phyloP scores from a whole-genome alignment of 2,797 vertebrate species.

The Amblyopsis hoosieri region DNA sequence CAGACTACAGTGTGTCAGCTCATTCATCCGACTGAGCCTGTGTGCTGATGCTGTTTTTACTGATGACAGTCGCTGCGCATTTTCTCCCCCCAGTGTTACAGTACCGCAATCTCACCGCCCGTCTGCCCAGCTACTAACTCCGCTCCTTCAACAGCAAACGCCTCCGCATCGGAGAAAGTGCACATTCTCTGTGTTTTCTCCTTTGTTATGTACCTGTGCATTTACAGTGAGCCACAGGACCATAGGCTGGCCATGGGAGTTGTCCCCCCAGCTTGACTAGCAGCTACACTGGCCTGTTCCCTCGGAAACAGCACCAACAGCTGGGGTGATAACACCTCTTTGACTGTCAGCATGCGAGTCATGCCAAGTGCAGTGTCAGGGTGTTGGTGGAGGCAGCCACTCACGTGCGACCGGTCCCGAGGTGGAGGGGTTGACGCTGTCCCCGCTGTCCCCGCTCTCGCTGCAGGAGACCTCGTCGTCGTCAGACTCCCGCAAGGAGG shows the following conservation, averaged over 20 bases:
- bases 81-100: constrained; percentile 52
- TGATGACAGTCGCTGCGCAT: constrained; percentile 49
- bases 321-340: not conserved
- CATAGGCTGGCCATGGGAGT: not conserved
- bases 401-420: constrained; percentile 91
- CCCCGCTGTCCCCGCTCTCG: constrained; percentile 96
- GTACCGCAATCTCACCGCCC: constrained; percentile 23
- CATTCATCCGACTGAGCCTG: constrained; percentile 47
- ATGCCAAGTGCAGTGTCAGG: not conserved
- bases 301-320: too few species aligned
- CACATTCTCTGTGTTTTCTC: constrained; percentile 10
- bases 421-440: constrained; percentile 96
- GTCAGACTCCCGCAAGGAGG: constrained; percentile 91
- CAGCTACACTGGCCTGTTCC: constrained; percentile 34
- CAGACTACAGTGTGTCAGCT: constrained; percentile 38
- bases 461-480: constrained; percentile 94
- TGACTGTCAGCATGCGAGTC: not conserved
- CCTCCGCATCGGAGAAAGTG: not conserved
- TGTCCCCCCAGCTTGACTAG: constrained; percentile 23
- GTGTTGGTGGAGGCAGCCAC: constrained; percentile 58
- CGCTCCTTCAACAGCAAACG: not conserved
- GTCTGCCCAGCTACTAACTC: constrained; percentile 10
- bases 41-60: constrained; percentile 52
- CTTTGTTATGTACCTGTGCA: constrained; percentile 24
- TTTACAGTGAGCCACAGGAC: constrained; percentile 23